Conservation (phyloP, 2,797 vertebrate genomes). For the Cynodonichthys magdalenae region DNA sequence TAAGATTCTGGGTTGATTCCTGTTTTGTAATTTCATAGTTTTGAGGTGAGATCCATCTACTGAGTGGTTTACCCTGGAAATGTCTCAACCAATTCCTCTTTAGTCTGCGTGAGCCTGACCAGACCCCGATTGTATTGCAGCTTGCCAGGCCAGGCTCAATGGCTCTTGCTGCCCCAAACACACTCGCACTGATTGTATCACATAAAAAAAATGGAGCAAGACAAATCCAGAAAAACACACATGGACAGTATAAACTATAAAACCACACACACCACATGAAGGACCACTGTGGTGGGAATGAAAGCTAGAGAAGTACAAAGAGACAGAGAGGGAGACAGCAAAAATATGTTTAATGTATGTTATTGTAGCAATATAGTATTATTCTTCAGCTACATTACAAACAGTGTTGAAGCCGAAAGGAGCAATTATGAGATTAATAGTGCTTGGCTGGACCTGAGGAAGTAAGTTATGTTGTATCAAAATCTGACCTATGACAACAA, state of each 20-base stretch:
- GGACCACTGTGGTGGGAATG: constrained; percentile 33
- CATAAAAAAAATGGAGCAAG: constrained; percentile 47
- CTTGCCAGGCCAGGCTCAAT: constrained; percentile 52
- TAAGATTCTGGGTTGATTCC: too few species aligned
- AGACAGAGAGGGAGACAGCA: constrained; percentile 23
- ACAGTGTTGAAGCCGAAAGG: constrained; percentile 41
- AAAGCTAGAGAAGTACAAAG: constrained; percentile 38
- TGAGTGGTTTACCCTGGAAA: constrained; percentile 58
- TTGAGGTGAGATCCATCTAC: constrained; percentile 24
- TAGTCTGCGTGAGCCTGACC: constrained; percentile 73
- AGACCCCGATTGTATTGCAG: constrained; percentile 57
- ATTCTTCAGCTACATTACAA: constrained; percentile 60
- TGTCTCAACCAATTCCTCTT: constrained; percentile 73
- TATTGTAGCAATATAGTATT: constrained; percentile 61
- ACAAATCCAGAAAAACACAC: constrained; percentile 39
- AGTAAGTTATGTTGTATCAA: too few species aligned
- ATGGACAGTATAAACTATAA: constrained; percentile 38
- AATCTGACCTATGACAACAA: too few species aligned
- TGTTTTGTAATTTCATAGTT: too few species aligned
- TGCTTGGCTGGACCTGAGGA: constrained; percentile 32
- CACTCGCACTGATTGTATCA: constrained; percentile 66
- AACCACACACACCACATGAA: constrained; percentile 52
- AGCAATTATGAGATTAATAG: constrained; percentile 58
- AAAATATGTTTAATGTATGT: constrained; percentile 70
- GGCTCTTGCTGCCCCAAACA: constrained; percentile 46